Evolutionary conservation across 1,140 invertebrate species (phyloP), one percentile per base, ranked within the genome.

Genomic region (Hycleus phaleratus): DNA sequence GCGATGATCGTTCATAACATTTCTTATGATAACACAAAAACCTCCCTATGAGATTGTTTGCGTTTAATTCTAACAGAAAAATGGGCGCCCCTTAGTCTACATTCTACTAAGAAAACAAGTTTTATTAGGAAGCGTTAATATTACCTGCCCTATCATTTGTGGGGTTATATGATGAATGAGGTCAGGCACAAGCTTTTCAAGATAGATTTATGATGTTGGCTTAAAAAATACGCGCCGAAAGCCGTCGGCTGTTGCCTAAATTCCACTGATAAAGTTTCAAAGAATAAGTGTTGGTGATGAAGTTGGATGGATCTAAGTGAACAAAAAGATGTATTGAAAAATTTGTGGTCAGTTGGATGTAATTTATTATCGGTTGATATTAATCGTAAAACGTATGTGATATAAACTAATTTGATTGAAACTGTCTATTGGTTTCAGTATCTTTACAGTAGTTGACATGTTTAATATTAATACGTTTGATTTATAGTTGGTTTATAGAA

Each of bases 181-280:
- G 46, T 55, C 56, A 40, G 43, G 11, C 43, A 38, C 8, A 50
- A 45, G 39, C 45, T 50, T 38, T 42, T 49, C 39, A 25, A 49
- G 48, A 48, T 58, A 58, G 48, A 58, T 58, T 58, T 58, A 58
- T 58, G 56, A 58, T 58, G 49, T 58, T 50, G 43, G 56, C 48
- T 51, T 58, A 50, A 50, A 58, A 58, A 58, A 42, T 42, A 42
- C 32, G 32, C 32, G 32, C 7, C 32, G 32, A 32, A 32, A 32
- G 32, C 40, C 40, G 40, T 42, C 46, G 47, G 24, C 38, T 56
- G 54, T 46, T 56, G 38, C 54, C 52, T 18, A 47, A 55, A 55
- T 46, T 55, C 47, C 26, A 38, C 52, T 55, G 52, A 55, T 55
- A 55, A 55, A 42, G 11, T n/a, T 42, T 42, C 10, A 11, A 2